A percentile compares a stretch with the other conserved stretches of the same genome.
Conservation (phyloP, 2,113 vertebrate genomes). For the Hylia prasina region DNA sequence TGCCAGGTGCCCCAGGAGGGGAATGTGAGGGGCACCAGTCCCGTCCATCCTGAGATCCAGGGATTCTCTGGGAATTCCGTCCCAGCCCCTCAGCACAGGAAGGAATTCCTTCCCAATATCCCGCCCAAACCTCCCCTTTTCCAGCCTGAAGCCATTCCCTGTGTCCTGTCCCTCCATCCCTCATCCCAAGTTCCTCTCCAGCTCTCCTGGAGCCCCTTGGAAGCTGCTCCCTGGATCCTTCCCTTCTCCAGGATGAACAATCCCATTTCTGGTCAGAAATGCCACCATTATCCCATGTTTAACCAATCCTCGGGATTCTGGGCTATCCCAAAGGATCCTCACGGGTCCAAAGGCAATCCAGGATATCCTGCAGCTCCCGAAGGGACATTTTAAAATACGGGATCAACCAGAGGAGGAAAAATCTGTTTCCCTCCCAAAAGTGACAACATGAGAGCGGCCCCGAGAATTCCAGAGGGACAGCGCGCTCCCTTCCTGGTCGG, state of each 20-base stretch:
- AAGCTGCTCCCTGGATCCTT: neutral
- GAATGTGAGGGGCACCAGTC: neutral
- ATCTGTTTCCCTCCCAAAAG: neutral
- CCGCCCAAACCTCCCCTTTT: neutral
- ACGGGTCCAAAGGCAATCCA: neutral
- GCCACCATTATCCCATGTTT: fast-evolving
- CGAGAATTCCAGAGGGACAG: neutral
- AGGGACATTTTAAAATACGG: neutral
- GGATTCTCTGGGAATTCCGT: neutral
- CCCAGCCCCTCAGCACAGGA: fast-evolving
- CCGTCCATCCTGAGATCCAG: fast-evolving
- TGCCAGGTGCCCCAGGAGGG: neutral
- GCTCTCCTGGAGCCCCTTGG: neutral
- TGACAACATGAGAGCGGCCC: fast-evolving
- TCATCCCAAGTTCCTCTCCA: neutral
- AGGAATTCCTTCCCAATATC: neutral
- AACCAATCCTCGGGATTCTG: neutral
- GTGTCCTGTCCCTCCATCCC: neutral
- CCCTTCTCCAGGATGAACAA: neutral
- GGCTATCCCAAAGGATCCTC: neutral
- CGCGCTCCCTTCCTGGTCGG: neutral
- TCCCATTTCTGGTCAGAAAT: neutral
- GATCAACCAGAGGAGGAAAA: neutral
- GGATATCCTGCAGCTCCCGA: neutral
- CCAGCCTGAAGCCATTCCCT: neutral